These are phyloP conservation scores for Drosophila aldrichi DNA, from an alignment of 2,888 invertebrate species.

Conservation along the genomic window DNA sequence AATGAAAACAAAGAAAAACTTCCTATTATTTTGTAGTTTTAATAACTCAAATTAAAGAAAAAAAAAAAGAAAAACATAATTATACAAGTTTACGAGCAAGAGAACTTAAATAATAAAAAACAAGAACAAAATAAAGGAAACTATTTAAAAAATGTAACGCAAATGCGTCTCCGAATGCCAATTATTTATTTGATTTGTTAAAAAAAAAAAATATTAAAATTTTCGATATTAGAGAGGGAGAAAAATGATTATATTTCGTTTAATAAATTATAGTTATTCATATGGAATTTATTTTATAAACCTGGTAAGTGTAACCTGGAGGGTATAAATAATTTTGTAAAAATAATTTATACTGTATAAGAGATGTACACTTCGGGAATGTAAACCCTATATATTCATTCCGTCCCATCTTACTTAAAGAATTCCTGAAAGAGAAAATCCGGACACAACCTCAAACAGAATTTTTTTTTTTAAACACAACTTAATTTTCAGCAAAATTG, in stretches of 20 bases:
- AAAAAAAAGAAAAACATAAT: constrained; percentile 27
- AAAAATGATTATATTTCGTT: not conserved
- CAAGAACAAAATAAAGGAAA: constrained; percentile 64
- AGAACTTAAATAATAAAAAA: constrained; percentile 49
- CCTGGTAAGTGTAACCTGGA: not conserved
- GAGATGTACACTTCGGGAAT: not conserved
- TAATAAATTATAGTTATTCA: not conserved
- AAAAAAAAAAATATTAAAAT: not conserved
- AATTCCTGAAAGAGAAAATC: not conserved
- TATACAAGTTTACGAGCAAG: constrained; percentile 41
- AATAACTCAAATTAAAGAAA: constrained; percentile 41
- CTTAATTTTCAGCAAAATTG: constrained; percentile 5
- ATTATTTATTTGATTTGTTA: constrained; percentile 1
- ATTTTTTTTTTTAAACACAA: not conserved
- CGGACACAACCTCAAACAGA: too few species aligned
- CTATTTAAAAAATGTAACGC: constrained; percentile 43
- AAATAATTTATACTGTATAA: not conserved
- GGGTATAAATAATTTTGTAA: not conserved
- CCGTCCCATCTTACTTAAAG: not conserved
- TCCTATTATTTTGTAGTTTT: constrained; percentile 79
- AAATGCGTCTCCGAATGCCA: constrained; percentile 3
- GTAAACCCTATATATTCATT: not conserved
- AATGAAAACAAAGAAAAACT: constrained; percentile 56
- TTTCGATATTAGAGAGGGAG: not conserved
- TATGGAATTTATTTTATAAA: not conserved